Evolutionary conservation across 2,113 vertebrate species (phyloP).

Genomic region (Melanostigma gelatinosum): DNA sequence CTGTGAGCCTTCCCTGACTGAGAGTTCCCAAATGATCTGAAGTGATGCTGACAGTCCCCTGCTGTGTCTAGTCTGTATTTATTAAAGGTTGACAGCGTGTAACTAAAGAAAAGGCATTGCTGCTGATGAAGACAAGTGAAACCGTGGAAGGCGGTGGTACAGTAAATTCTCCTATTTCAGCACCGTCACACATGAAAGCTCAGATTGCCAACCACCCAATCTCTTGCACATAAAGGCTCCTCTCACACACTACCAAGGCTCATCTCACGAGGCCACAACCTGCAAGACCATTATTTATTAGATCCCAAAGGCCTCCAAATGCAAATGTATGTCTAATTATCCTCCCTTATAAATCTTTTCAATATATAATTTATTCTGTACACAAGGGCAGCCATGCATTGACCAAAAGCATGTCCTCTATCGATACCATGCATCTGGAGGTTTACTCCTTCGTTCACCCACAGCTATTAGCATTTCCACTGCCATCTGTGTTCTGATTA

Average conservation of each 20-base stretch:
- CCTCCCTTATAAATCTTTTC: constrained; percentile 34
- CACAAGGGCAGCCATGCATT: constrained; percentile 44
- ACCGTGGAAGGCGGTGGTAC: constrained; percentile 14
- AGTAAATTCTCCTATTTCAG: constrained; percentile 52
- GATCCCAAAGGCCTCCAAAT: constrained; percentile 41
- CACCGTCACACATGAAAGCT: constrained; percentile 60
- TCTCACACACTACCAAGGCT: constrained; percentile 18
- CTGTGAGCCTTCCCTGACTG: constrained; percentile 8
- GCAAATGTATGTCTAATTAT: constrained; percentile 59
- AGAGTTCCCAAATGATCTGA: constrained; percentile 52
- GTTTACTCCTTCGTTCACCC: constrained; percentile 1
- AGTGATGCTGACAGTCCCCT: constrained; percentile 56
- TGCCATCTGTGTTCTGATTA: constrained; percentile 11
- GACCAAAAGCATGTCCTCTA: constrained; percentile 18
- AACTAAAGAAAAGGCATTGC: constrained; percentile 56
- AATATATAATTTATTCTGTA: constrained; percentile 50
- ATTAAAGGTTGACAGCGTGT: constrained; percentile 70
- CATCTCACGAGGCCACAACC: constrained; percentile 40
- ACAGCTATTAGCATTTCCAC: constrained; percentile 17
- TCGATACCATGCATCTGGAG: not conserved
- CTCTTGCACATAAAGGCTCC: constrained; percentile 57
- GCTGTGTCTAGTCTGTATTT: constrained; percentile 63
- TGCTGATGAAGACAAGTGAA: constrained; percentile 69
- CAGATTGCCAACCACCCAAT: constrained; percentile 46
- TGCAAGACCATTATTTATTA: constrained; percentile 30